Base-by-base conservation (phyloP, 2,888 invertebrate species). In the Lordiphosa andalusiaca region DNA sequence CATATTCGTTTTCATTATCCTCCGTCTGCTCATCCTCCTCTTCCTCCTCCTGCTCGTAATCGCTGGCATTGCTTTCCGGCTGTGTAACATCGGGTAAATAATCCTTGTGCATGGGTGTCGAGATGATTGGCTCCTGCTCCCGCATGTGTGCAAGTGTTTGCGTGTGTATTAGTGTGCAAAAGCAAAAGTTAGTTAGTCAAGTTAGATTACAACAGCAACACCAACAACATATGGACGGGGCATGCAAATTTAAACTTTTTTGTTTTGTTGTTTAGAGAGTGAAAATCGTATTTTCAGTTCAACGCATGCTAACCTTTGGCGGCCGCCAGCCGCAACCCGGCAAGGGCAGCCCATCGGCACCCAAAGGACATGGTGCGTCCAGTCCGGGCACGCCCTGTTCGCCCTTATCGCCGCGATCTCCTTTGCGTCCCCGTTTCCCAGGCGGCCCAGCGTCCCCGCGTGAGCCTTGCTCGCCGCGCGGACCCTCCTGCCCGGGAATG, bases 341-440 rank as follows among this genome's bases (percentile, higher is more conserved):
- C 85, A 99, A 91, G 66, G 98, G 98, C 86, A 98, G 92, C 65
- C 99, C 99, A 90, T 99, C 98, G 49, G 95, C 93, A 56, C 98
- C 99, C 58, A 98, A 91, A 70, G 99, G 99, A 91, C 99, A 99
- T n/a, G 98, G 98, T 41, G 99, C 99, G 91, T 99, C 98, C 84
- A 99, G 91, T 36, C 98, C 98, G 35, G 98, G 98, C 73, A 98
- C 97, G 75, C 98, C 98, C 92, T 96, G 96, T 86, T 97, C 97
- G 56, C 98, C 98, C 90, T 96, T 96, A 86, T 95, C 95, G 38
- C 98, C 98, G 86, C 94, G 94, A 90, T 96, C 95, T 33, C 98
- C 98, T 90, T 96, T 96, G 76, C 95, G 93, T 53, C 98, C 98
- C 81, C 97, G 93, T 90, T 96, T 96, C 62, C 98, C 98, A 65